A percentile compares a stretch with the other conserved stretches of the same genome.
Evolutionary conservation across 23 tunicate species (phyloP).

Genomic region (Phallusia fumigata): DNA sequence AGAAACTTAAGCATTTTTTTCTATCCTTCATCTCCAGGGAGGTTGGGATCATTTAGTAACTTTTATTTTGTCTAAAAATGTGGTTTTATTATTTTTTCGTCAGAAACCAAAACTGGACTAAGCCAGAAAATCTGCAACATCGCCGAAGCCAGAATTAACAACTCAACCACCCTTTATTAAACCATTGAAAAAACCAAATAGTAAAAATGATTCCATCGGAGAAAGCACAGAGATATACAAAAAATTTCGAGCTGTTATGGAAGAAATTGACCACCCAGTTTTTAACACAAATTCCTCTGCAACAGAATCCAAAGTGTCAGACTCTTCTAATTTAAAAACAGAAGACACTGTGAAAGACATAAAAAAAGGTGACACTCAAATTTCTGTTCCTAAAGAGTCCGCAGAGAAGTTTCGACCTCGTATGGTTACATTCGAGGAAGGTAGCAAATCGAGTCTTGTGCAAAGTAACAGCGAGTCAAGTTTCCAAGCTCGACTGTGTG

Average conservation of each 20-base stretch:
- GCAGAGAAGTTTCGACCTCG: neutral
- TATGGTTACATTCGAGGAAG: neutral
- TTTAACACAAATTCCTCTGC: neutral
- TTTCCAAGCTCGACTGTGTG: neutral
- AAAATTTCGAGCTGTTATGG: slow-evolving; percentile 1
- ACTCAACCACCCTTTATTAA: too few relatives aligned
- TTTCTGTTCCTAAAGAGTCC: neutral
- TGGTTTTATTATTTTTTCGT: too few relatives aligned
- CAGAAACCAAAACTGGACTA: too few relatives aligned
- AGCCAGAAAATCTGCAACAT: too few relatives aligned
- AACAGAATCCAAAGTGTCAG: neutral
- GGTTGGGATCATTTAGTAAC: too few relatives aligned
- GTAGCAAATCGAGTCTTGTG: neutral
- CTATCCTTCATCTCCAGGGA: too few relatives aligned
- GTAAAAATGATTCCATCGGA: too few relatives aligned
- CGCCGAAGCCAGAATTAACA: too few relatives aligned
- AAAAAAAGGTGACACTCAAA: neutral
- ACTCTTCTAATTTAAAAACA: neutral
- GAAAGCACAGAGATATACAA: neutral
- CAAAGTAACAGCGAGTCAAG: neutral
- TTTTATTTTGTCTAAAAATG: too few relatives aligned
- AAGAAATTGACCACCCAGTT: neutral
- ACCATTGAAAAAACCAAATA: neutral
- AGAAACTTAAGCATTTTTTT: too few relatives aligned
- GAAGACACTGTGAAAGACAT: neutral